phyloP scores from a whole-genome alignment of 2,797 vertebrate genomes.

The Notolabrus celidotus region DNA sequence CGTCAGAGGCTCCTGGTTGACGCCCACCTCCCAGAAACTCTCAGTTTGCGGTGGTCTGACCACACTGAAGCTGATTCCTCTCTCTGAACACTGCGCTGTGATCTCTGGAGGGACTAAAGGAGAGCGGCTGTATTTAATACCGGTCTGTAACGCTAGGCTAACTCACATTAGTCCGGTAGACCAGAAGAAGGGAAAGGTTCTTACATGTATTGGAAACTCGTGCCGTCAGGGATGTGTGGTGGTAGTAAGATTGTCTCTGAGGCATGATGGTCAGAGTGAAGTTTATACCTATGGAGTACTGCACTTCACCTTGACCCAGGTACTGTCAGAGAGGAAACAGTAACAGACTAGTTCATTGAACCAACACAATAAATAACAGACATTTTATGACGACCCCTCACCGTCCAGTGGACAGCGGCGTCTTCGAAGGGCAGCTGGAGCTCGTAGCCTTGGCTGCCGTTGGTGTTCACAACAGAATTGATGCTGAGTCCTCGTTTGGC shows the following conservation, averaged over 20 bases:
- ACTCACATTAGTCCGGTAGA: background rate
- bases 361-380: background rate
- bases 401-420: conserved; percentile 55
- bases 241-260: conserved; percentile 71
- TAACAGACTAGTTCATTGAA: background rate
- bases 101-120: conserved; percentile 66
- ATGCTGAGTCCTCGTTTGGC: conserved; percentile 56
- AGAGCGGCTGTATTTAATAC: background rate
- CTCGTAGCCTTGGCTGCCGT: conserved; percentile 76
- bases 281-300: conserved; percentile 79
- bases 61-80: conserved; percentile 66
- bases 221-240: conserved; percentile 71
- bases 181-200: conserved; percentile 19
- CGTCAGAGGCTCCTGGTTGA: conserved; percentile 76
- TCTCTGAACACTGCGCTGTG: conserved; percentile 62
- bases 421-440: conserved; percentile 82
- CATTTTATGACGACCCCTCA: conserved; percentile 42
- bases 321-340: conserved; percentile 58
- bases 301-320: conserved; percentile 79
- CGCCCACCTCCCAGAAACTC: conserved; percentile 80
- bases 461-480: conserved; percentile 62
- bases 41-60: conserved; percentile 11
- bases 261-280: conserved; percentile 76
- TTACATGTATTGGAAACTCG: conserved; percentile 79
- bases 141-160: background rate